phyloP scores from a whole-genome alignment of 2,113 vertebrate species.

The Narcine bancroftii region DNA sequence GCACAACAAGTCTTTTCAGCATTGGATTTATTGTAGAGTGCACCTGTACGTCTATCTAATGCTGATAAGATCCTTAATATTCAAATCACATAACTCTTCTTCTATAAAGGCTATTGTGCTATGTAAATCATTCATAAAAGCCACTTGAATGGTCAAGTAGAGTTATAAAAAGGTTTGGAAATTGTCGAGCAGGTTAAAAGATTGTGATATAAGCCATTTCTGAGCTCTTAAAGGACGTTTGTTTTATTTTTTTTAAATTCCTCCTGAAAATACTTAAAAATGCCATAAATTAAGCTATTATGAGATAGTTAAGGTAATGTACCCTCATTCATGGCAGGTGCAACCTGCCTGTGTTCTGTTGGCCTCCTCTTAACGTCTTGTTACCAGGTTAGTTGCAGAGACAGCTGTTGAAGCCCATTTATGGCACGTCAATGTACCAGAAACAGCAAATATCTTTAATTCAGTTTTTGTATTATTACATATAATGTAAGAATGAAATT shows the following conservation, averaged over 20 bases:
- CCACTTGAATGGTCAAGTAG: conserved; percentile 19
- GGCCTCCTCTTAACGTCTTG: background rate
- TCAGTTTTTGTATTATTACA: background rate
- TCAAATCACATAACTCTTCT: conserved; percentile 1
- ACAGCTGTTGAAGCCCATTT: background rate
- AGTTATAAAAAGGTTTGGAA: conserved; percentile 18
- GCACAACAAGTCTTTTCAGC: background rate
- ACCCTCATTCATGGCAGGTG: background rate
- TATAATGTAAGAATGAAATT: background rate
- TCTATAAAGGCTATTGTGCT: background rate
- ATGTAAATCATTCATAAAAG: conserved; percentile 26
- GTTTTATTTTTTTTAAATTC: conserved; percentile 28
- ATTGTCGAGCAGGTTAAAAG: background rate
- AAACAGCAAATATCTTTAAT: background rate
- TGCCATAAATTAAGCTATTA: background rate
- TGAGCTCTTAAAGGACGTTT: conserved; percentile 20
- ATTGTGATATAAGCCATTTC: background rate
- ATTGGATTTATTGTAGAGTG: background rate
- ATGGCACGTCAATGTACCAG: background rate
- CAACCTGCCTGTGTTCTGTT: background rate
- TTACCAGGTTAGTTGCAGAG: background rate
- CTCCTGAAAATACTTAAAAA: background rate
- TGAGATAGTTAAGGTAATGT: background rate
- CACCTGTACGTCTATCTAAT: background rate
- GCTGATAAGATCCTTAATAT: conserved; percentile 15